Base-by-base conservation (phyloP, 2,113 vertebrate genomes). In the Taxidea taxus region DNA sequence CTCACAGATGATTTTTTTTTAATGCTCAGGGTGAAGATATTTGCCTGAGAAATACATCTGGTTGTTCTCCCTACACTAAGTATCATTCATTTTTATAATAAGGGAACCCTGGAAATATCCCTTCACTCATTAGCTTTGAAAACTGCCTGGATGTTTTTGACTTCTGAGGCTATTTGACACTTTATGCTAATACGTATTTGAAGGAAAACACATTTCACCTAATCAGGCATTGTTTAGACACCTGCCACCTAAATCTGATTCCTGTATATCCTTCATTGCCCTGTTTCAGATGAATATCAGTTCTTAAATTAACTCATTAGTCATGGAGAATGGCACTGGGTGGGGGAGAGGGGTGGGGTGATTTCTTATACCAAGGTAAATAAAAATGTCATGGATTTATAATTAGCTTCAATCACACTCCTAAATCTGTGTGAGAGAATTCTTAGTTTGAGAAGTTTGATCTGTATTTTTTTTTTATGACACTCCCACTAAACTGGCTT, bases 251-350 rank as follows among this genome's bases (percentile, higher is more conserved):
- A 68, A 44, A 72, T n/a, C 2, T 25, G 94, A 97, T 86, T 85
- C 84, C 86, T 94, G 37, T 58, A 78, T 31, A 95, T 88, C 62
- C 77, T 81, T 74, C 2, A 85, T 85, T 64, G 1, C 16, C 10
- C 11, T 91, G 64, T 93, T 68, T 88, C n/a, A 92, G n/a, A 81
- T 7, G 29, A 92, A 11, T 31, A 21, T 49, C 42, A n/a, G 56
- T 80, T 96, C 85, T 93, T 90, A 96, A 86, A 92, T 96, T 88
- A 95, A 96, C 58, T 96, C 75, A 95, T 96, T 95, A 95, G 64
- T 82, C 21, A 7, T 31, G 49, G 16, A 78, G 93, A 96, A 82
- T 15, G 87, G 12, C 12, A 56, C 3, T 54, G 29, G 27, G 34
- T 77, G 8, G 6, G 20, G n/a, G 42, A 23, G 60, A 42, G 15